phyloP scores from a whole-genome alignment of 2,797 vertebrate genomes.

The Sciurus carolinensis region DNA sequence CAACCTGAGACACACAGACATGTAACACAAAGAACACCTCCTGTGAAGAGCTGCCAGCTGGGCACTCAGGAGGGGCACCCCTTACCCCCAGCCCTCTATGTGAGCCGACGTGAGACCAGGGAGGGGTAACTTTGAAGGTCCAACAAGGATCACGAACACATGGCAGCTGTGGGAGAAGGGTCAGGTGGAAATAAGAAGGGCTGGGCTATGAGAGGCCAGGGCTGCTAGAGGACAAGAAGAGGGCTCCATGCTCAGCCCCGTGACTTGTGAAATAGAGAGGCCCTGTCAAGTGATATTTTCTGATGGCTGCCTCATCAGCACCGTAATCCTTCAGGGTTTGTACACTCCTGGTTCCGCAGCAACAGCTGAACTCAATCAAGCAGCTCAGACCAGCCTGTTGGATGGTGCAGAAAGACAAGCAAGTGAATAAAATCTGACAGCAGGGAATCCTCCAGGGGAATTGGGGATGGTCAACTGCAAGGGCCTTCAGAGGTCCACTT shows the following conservation, averaged over 20 bases:
- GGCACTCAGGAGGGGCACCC: too few relatives aligned
- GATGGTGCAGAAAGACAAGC: not conserved
- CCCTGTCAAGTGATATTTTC: constrained; percentile 17
- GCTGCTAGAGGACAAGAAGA: not conserved
- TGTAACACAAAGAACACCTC: not conserved
- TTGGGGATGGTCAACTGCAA: not conserved
- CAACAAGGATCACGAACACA: not conserved
- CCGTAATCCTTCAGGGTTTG: constrained; percentile 66
- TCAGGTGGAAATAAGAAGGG: not conserved
- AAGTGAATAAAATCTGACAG: not conserved
- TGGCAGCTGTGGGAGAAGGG: not conserved
- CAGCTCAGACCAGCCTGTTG: not conserved
- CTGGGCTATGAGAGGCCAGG: not conserved
- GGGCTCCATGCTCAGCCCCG: not conserved
- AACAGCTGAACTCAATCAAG: constrained; percentile 45
- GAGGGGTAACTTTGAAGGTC: not conserved
- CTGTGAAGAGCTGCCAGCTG: not conserved
- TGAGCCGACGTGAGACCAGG: not conserved
- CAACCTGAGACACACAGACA: not conserved
- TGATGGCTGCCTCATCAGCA: not conserved
- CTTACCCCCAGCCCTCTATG: not conserved
- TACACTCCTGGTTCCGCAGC: not conserved
- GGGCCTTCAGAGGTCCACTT: not conserved
- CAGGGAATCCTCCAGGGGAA: not conserved
- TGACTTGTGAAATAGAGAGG: constrained; percentile 47